Evolutionary conservation across 2,797 vertebrate species (phyloP).

Genomic region (Prionace glauca): DNA sequence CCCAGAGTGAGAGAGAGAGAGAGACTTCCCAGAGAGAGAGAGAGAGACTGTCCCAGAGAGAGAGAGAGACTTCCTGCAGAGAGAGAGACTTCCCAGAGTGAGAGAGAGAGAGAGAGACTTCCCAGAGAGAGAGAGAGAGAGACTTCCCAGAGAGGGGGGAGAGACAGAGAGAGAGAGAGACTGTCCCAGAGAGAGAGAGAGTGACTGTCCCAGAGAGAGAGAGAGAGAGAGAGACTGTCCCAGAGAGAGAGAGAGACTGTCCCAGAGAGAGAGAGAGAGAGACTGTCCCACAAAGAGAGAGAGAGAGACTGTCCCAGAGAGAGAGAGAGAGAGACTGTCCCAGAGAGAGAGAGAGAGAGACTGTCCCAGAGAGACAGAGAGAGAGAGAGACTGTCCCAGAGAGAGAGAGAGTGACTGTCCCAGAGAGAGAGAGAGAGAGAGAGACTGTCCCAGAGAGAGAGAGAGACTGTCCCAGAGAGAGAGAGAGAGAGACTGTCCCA

Average conservation of each 20-base stretch:
- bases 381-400: neutral
- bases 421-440: neutral
- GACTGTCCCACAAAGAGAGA: neutral
- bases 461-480: too few relatives aligned
- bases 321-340: too few relatives aligned
- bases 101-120: too few relatives aligned
- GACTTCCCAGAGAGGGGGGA: neutral
- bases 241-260: neutral
- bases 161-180: neutral
- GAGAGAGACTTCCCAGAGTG: neutral
- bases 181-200: neutral
- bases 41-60: neutral
- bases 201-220: too few relatives aligned
- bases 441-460: neutral
- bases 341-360: neutral
- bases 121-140: neutral
- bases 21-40: neutral
- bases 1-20: neutral
- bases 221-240: too few relatives aligned
- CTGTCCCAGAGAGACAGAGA: too few relatives aligned
- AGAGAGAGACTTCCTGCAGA: neutral
- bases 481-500: neutral
- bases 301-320: neutral
- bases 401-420: neutral
- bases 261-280: neutral